Conservation (phyloP, 2,113 vertebrate species). For the Chloropsis hardwickii region DNA sequence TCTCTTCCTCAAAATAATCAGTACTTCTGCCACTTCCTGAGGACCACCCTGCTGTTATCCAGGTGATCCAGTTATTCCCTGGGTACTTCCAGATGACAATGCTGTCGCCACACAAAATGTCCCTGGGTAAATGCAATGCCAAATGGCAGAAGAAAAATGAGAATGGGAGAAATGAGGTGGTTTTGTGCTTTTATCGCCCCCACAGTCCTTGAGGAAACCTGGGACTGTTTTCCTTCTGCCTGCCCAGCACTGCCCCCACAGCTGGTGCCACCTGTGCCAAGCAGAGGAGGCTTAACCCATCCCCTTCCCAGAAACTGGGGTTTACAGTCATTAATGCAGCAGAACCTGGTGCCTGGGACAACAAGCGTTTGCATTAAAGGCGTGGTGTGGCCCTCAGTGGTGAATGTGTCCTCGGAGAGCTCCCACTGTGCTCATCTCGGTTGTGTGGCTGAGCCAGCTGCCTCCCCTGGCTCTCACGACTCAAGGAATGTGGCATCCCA, state of each 20-base stretch:
- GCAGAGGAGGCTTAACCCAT: background rate
- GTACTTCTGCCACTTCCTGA: background rate
- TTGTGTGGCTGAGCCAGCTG: rapidly evolving
- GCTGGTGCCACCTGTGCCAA: background rate
- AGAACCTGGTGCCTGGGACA: background rate
- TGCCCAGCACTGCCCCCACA: rapidly evolving
- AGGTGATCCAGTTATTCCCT: rapidly evolving
- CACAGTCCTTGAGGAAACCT: background rate
- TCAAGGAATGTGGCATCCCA: background rate
- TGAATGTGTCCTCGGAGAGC: background rate
- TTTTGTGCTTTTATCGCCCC: background rate
- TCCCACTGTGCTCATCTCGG: rapidly evolving
- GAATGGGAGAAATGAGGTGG: background rate
- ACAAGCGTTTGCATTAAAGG: background rate
- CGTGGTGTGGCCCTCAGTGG: rapidly evolving
- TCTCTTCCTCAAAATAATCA: background rate
- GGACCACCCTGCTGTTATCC: background rate
- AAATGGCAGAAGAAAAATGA: background rate
- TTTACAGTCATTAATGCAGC: background rate
- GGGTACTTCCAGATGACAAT: background rate
- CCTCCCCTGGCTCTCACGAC: background rate
- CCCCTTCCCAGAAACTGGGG: background rate
- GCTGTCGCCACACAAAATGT: background rate
- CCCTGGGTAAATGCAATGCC: background rate
- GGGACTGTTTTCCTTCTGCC: background rate